Evolutionary conservation across 1,140 invertebrate species (phyloP), one percentile per base, ranked within the genome.

Genomic region (Procambarus virginalis): DNA sequence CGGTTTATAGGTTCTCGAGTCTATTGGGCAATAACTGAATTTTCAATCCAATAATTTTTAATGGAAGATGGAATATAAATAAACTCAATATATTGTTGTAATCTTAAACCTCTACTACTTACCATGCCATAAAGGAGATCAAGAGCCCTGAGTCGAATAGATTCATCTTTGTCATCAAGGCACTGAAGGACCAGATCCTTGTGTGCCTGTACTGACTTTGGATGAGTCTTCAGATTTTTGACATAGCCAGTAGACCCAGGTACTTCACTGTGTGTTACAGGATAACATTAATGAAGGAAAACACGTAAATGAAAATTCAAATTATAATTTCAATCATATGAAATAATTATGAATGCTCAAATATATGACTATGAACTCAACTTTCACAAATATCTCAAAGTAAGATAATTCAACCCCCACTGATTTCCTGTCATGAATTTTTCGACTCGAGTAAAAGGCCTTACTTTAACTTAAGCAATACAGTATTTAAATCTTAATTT

Each of bases 151-250:
- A 99, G 94, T 93, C 99, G 95, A 93, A 99, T 99, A 78, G 98
- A 99, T 94, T 99, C 99, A 94, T 99, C 99, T 95, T 99, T 99
- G 94, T 99, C 99, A 94, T 99, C 99, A 84, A 99, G 95, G 94
- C 99, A 99, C 93, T 98, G 97, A 94, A 99, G 95, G 91, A 99
- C 98, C 5, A 99, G 95, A 94, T 99, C 99, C 94, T 99, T 99
- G 94, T 99, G 99, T 20, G 98, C 96, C 94, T 99, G 99, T 17
- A 99, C 99, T 92, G 98, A 99, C 94, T 99, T 99, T 2, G 99
- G 99, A 94, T 99, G 99, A 8, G 98, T 99, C 94, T 99, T 98
- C 90, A 99, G 94, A 99, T 99, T 93, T 99, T 98, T 0, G 98
- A 99, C 99, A 99, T 99, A 14, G 99, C 99, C 92, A 99, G 94